Conservation (phyloP, 1,140 invertebrate genomes). For the Nymphalis io region DNA sequence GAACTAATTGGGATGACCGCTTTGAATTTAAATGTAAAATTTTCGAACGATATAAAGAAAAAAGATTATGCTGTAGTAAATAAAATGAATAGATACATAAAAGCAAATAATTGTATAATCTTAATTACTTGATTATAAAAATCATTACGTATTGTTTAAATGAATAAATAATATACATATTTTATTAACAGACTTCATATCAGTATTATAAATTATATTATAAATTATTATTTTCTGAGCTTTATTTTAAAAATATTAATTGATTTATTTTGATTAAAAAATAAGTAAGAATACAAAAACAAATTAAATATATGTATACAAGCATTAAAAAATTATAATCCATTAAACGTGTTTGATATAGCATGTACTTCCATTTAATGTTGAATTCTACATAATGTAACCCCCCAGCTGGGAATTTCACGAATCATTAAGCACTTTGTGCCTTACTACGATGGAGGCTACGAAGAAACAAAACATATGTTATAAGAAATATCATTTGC, state of each 20-base stretch:
- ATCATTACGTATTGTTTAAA: no score
- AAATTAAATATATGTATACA: neutral
- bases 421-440: conserved; percentile 52
- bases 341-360: neutral
- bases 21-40: neutral
- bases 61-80: no score
- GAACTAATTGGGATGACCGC: neutral
- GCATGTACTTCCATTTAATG: conserved; percentile 25
- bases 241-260: no score
- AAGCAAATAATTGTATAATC: no score
- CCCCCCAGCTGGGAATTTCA: conserved; percentile 44
- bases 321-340: neutral
- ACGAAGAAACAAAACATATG: conserved; percentile 4
- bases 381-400: conserved; percentile 42
- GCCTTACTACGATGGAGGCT: conserved; percentile 5
- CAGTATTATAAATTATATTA: no score
- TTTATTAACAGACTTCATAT: no score
- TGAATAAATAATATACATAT: no score
- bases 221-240: no score
- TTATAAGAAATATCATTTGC: neutral
- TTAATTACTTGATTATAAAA: no score
- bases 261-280: no score
- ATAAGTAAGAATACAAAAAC: no score
- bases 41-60: neutral
- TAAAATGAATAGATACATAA: no score